phyloP scores from a whole-genome alignment of 2,888 invertebrate species.

The Germaria angustata region DNA sequence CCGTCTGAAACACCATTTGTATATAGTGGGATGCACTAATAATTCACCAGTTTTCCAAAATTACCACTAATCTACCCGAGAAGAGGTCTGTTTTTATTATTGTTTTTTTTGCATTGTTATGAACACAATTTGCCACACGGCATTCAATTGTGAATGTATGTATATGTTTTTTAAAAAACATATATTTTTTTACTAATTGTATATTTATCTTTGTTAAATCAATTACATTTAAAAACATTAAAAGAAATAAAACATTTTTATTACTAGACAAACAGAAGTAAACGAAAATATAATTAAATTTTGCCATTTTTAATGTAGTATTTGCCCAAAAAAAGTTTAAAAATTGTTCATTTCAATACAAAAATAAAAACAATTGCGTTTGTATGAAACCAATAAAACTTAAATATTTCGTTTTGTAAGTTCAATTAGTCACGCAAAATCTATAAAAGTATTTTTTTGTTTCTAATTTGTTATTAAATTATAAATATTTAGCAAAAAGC shows the following conservation, averaged over 20 bases:
- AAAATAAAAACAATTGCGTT: conserved; percentile 8
- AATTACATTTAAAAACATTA: conserved; percentile 10
- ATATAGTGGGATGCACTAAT: too few relatives aligned
- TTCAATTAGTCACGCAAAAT: conserved; percentile 63
- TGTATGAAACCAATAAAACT: neutral
- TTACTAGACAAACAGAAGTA: conserved; percentile 2
- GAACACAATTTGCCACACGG: too few relatives aligned
- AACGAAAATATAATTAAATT: conserved; percentile 18
- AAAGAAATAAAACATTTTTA: neutral
- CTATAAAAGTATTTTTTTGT: conserved; percentile 19
- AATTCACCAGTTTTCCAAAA: too few relatives aligned
- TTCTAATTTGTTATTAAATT: conserved; percentile 25
- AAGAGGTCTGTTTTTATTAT: too few relatives aligned
- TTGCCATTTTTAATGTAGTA: conserved; percentile 20
- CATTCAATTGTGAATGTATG: too few relatives aligned
- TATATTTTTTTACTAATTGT: neutral
- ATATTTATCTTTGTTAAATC: neutral
- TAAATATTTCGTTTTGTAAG: conserved; percentile 39
- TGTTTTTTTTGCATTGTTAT: too few relatives aligned
- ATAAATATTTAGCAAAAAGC: conserved; percentile 15
- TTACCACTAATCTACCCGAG: too few relatives aligned
- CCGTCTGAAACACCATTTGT: too few relatives aligned
- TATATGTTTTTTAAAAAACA: too few relatives aligned
- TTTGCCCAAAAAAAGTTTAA: conserved; percentile 4
- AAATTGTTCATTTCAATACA: conserved; percentile 6